Base-by-base conservation (phyloP, 2,113 vertebrate species). In the Xiphorhynchus elegans region DNA sequence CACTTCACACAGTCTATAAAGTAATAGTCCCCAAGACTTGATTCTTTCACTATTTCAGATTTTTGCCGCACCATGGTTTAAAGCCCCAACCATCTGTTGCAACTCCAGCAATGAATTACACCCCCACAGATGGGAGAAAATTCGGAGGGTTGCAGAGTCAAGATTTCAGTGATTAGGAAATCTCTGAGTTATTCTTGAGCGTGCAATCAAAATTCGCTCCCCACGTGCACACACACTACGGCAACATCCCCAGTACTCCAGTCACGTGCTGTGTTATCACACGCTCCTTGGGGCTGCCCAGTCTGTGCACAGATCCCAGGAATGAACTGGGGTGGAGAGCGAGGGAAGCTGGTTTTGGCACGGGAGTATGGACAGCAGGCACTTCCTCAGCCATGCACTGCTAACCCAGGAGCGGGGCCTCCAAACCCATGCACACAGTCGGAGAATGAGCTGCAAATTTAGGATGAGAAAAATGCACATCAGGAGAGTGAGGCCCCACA, bases 61-160 rank as follows among this genome's bases (percentile, higher is more conserved):
- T 94, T 90, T 78, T 93, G 80, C 74, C 10, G 3, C 68, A 77
- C 93, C 94, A 95, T 18, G n/a, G 46, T 91, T 91, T 60, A 25
- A 58, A 50, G 13, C 18, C 75, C 10, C 68, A 62, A 70, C 87
- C 84, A 91, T 95, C 94, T 97, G 96, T 83, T 95, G 91, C 84
- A 95, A 96, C 69, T 75, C 58, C 4, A 83, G 77, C 84, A 25
- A 46, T 42, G 78, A 93, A 89, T 95, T 91, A 93, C 95, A 93
- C 89, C 87, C 93, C 74, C 83, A 68, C 95, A 96, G 96, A 96
- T 89, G 94, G 86, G 53, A 93, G 74, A 72, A 74, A 89, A 95
- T 49, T 78, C 88, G 17, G 31, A 58, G 70, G 74, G 77, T 76
- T 96, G 87, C 87, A 91, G 74, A 93, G 89, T 96, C 94, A 96